A percentile compares a stretch with the other conserved stretches of the same genome.
Conservation (phyloP, 2,888 invertebrate genomes). For the Idaea straminata region DNA sequence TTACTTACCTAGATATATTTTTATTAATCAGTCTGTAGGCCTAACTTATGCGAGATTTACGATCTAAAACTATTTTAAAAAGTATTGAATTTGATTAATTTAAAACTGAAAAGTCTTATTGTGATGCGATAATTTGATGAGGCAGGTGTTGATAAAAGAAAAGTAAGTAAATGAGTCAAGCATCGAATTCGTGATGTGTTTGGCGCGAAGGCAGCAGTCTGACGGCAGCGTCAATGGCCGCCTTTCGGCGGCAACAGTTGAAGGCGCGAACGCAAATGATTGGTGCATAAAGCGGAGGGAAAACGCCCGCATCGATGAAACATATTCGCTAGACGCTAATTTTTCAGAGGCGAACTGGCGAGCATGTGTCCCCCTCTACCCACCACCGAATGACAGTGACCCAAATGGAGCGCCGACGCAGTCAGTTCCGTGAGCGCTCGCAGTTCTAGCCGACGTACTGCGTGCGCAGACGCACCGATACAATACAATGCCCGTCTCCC, state of each 20-base stretch:
- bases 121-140: neutral
- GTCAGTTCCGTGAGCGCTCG: slow-evolving; percentile 75
- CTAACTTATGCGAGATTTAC: neutral
- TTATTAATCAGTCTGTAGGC: neutral
- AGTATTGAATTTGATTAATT: neutral
- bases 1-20: neutral
- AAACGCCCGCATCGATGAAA: slow-evolving; percentile 71
- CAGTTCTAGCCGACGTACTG: slow-evolving; percentile 45
- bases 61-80: neutral
- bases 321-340: slow-evolving; percentile 72
- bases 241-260: slow-evolving; percentile 39
- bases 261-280: slow-evolving; percentile 48
- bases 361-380: slow-evolving; percentile 71
- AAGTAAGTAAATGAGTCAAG: neutral
- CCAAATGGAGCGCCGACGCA: slow-evolving; percentile 77
- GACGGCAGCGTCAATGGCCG: slow-evolving; percentile 21
- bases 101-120: neutral
- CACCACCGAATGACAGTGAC: slow-evolving; percentile 77
- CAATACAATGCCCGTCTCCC: slow-evolving; percentile 31
- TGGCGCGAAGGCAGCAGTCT: slow-evolving; percentile 26
- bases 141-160: neutral
- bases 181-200: neutral
- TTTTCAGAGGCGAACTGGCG: slow-evolving; percentile 72
- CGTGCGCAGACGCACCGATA: slow-evolving; percentile 31
- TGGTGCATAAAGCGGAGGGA: slow-evolving; percentile 61